Conservation (phyloP, 2,888 invertebrate species). For the Chaitophorus viminalis region DNA sequence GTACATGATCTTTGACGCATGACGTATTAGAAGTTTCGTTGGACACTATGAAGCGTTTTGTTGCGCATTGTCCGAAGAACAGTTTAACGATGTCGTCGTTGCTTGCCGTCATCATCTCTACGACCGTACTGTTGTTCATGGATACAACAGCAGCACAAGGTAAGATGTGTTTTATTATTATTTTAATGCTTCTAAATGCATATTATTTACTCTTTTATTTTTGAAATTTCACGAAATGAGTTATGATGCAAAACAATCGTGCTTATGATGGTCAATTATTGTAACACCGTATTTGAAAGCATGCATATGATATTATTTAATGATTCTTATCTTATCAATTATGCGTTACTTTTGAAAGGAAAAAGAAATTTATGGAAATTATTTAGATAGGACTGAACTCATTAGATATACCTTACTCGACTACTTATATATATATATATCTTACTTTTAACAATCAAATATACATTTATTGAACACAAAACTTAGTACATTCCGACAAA, state of each 20-base stretch:
- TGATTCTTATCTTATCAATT: neutral
- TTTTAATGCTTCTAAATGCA: no score
- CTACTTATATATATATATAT: no score
- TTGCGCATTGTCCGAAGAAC: neutral
- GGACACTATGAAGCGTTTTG: constrained; percentile 3
- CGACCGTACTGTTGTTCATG: neutral
- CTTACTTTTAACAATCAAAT: neutral
- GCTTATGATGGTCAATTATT: neutral
- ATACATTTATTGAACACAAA: neutral
- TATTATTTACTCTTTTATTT: neutral
- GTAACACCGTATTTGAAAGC: neutral
- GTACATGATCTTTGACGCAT: neutral
- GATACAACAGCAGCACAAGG: neutral
- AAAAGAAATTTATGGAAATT: neutral
- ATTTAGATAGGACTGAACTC: neutral
- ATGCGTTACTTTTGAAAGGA: neutral
- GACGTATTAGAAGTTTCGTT: constrained; percentile 5
- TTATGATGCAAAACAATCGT: neutral
- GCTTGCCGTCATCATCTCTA: neutral
- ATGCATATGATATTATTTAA: neutral
- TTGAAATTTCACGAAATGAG: neutral
- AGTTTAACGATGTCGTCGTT: constrained; percentile 17
- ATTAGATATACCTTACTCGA: neutral
- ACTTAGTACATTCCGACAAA: neutral
- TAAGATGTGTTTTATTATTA: constrained; percentile 3